These are phyloP conservation scores for Spinus pinus DNA, from an alignment of 2,797 vertebrate genomes.

Conservation along the genomic window DNA sequence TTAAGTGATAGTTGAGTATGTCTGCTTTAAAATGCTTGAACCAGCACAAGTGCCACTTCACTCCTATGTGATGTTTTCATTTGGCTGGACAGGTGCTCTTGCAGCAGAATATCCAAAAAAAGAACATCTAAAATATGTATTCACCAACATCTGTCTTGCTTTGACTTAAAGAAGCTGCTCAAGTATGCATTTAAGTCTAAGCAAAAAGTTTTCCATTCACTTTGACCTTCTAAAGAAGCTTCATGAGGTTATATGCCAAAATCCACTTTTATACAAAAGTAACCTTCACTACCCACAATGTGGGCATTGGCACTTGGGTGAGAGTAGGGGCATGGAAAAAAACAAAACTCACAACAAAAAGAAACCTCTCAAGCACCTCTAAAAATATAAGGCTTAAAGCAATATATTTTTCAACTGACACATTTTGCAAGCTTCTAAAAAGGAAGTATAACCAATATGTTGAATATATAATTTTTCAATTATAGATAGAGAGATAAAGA, in stretches of 20 bases:
- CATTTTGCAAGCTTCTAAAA: background rate
- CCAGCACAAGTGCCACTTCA: constrained; percentile 49
- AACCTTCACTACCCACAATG: background rate
- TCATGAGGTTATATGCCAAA: background rate
- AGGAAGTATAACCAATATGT: background rate
- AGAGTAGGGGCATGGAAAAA: fast-evolving
- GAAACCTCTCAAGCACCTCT: background rate
- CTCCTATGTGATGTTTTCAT: constrained; percentile 39
- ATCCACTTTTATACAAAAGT: background rate
- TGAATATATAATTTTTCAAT: background rate
- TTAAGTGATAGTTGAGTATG: background rate
- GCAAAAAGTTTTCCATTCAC: background rate
- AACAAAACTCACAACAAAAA: background rate
- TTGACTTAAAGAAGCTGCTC: constrained; percentile 7
- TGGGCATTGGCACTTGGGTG: background rate
- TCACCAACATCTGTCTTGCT: constrained; percentile 57
- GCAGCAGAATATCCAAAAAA: constrained; percentile 25
- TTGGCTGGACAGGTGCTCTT: constrained; percentile 57
- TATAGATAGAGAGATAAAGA: background rate
- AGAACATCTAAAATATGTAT: constrained; percentile 70
- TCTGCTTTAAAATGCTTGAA: constrained; percentile 38
- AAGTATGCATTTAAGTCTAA: background rate
- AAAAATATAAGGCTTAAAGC: background rate
- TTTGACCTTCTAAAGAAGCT: constrained; percentile 34
- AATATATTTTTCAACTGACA: background rate